Percentiles rank a stretch among this genome's conserved stretches.
Evolutionary conservation across 1,140 invertebrate genomes (phyloP).

Genomic region (Planococcus citri): DNA sequence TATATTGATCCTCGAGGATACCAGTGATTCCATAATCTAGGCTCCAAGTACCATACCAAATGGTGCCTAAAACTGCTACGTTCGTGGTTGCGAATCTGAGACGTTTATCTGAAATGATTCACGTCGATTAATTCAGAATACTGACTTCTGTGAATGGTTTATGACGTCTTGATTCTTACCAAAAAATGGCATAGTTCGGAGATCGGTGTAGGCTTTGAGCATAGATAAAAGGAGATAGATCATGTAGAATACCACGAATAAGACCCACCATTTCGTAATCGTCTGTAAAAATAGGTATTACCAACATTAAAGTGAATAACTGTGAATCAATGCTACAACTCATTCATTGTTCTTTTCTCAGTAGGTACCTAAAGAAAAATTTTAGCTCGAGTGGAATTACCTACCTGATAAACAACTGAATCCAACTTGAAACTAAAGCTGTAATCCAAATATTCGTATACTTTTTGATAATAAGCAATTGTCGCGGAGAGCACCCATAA

Average conservation of each 20-base stretch:
- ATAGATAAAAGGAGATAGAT: slow-evolving; percentile 73
- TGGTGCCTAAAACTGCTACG: background rate
- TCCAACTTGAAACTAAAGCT: slow-evolving; percentile 85
- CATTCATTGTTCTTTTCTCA: too few species aligned
- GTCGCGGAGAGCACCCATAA: slow-evolving; percentile 78
- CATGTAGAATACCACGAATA: slow-evolving; percentile 69
- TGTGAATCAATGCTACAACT: too few species aligned
- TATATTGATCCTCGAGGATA: slow-evolving; percentile 85
- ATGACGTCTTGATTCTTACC: too few species aligned
- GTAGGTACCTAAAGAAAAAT: too few species aligned
- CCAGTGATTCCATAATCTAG: slow-evolving; percentile 37
- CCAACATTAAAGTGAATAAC: too few species aligned
- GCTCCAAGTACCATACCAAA: background rate
- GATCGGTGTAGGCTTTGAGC: slow-evolving; percentile 80
- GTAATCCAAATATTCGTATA: slow-evolving; percentile 77
- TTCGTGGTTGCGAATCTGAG: slow-evolving; percentile 75
- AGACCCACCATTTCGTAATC: slow-evolving; percentile 78
- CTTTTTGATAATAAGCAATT: slow-evolving; percentile 77
- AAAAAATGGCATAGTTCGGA: slow-evolving; percentile 93
- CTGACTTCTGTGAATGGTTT: too few species aligned
- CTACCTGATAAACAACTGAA: slow-evolving; percentile 78
- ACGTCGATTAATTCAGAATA: too few species aligned
- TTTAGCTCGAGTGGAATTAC: too few species aligned
- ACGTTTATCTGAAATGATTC: slow-evolving; percentile 58
- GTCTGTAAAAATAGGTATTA: slow-evolving; percentile 51